phyloP scores from a whole-genome alignment of 2,888 invertebrate genomes.

The Ophraella communa region DNA sequence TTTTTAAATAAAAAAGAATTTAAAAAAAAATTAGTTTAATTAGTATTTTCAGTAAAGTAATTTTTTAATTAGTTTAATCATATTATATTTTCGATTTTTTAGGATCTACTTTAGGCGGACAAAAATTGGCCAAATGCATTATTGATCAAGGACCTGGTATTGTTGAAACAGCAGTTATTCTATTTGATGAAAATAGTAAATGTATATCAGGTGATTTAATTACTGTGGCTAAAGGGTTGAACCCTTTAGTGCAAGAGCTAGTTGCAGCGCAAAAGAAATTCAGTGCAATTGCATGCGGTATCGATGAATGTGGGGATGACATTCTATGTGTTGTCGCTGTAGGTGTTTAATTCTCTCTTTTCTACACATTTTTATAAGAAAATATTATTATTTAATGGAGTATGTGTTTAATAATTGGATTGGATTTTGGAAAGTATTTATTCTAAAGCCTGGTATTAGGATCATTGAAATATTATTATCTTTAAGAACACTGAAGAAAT shows the following conservation, averaged over 20 bases:
- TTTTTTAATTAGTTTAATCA: neutral
- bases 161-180: neutral
- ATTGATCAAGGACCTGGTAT: neutral
- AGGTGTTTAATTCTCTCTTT: neutral
- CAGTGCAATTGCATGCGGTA: neutral
- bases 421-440: too few species aligned
- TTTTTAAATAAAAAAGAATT: too few species aligned
- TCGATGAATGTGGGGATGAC: neutral
- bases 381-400: too few species aligned
- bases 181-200: neutral
- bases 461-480: too few species aligned
- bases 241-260: neutral
- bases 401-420: too few species aligned
- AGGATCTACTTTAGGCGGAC: neutral
- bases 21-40: too few species aligned
- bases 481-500: too few species aligned
- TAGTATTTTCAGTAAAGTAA: neutral
- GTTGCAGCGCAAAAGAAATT: neutral
- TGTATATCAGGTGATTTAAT: neutral
- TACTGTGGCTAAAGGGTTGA: neutral
- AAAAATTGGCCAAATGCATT: neutral
- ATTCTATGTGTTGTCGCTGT: neutral
- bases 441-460: too few species aligned
- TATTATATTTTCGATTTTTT: neutral
- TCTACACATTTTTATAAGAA: too few species aligned